A percentile compares a stretch with the other conserved stretches of the same genome.
Conservation (phyloP, 1,140 invertebrate species). For the Trichonephila clavata region DNA sequence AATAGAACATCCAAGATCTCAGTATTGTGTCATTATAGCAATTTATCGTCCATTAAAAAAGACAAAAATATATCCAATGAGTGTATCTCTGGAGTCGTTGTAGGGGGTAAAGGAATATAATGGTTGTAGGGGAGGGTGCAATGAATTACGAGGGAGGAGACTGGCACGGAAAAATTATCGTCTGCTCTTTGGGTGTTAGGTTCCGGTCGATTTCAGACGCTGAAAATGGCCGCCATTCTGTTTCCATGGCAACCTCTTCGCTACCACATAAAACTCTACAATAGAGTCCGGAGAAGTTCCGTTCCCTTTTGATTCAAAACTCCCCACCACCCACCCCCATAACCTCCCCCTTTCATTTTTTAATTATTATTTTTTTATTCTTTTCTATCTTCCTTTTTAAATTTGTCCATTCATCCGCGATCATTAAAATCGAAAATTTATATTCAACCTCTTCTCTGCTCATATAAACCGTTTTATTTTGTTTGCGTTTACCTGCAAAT, state of each 20-base stretch:
- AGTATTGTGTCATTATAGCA: conserved; percentile 67
- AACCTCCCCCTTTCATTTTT: neutral
- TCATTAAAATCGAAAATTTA: conserved; percentile 57
- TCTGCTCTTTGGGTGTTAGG: conserved; percentile 68
- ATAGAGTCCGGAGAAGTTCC: conserved; percentile 39
- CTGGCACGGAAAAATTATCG: conserved; percentile 66
- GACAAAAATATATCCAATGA: conserved; percentile 65
- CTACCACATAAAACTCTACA: conserved; percentile 55
- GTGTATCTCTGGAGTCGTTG: conserved; percentile 24
- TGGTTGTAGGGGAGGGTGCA: conserved; percentile 67
- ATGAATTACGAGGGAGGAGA: conserved; percentile 74
- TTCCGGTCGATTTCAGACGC: conserved; percentile 75
- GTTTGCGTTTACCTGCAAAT: conserved; percentile 37
- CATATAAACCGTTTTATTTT: conserved; percentile 28
- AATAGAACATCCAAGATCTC: conserved; percentile 50
- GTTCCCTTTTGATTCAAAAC: conserved; percentile 21
- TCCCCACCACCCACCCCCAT: neutral
- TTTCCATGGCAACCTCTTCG: conserved; percentile 53
- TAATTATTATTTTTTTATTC: neutral
- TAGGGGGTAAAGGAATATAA: conserved; percentile 68
- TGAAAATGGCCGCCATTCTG: conserved; percentile 69
- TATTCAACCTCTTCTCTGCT: neutral
- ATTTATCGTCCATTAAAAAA: conserved; percentile 76
- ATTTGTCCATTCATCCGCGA: conserved; percentile 33
- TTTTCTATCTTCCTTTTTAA: conserved; percentile 16